Percentiles rank a stretch among this genome's conserved stretches.
phyloP scores from a whole-genome alignment of 2,113 vertebrate species.

The Motacilla tschutschensis region DNA sequence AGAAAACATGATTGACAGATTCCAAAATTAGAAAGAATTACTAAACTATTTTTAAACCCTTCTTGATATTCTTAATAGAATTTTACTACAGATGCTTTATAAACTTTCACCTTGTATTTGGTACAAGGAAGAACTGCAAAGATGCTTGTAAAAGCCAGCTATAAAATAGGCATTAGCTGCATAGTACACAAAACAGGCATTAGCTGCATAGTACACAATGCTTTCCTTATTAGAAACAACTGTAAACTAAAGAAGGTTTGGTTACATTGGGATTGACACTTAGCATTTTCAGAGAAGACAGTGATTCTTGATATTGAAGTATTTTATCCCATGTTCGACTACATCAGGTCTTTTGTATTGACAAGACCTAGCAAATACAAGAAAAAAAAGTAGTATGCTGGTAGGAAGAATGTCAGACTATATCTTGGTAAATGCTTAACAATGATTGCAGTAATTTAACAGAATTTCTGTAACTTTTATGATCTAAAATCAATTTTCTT shows the following conservation, averaged over 20 bases:
- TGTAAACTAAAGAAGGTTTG: conserved; percentile 1
- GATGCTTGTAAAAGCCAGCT: conserved; percentile 10
- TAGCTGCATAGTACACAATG: neutral
- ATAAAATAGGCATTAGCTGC: neutral
- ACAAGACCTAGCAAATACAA: conserved; percentile 69
- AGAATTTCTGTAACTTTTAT: neutral
- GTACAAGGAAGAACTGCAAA: neutral
- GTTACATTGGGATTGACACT: conserved; percentile 57
- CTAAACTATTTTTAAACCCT: neutral
- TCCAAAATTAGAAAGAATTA: neutral
- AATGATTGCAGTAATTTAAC: neutral
- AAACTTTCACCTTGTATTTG: neutral
- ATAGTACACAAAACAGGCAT: neutral
- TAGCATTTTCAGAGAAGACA: conserved; percentile 66
- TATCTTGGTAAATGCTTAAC: conserved; percentile 35
- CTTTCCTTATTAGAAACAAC: conserved; percentile 30
- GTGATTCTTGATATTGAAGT: conserved; percentile 60
- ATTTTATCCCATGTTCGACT: conserved; percentile 65
- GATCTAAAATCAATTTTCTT: neutral
- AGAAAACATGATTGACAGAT: neutral
- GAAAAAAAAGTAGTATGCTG: conserved; percentile 53
- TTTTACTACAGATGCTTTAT: neutral
- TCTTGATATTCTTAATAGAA: neutral
- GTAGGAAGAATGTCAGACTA: conserved; percentile 40
- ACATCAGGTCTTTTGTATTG: conserved; percentile 65